These are phyloP conservation scores for Oophaga pumilio DNA, from an alignment of 2,113 vertebrate genomes.

Conservation along the genomic window DNA sequence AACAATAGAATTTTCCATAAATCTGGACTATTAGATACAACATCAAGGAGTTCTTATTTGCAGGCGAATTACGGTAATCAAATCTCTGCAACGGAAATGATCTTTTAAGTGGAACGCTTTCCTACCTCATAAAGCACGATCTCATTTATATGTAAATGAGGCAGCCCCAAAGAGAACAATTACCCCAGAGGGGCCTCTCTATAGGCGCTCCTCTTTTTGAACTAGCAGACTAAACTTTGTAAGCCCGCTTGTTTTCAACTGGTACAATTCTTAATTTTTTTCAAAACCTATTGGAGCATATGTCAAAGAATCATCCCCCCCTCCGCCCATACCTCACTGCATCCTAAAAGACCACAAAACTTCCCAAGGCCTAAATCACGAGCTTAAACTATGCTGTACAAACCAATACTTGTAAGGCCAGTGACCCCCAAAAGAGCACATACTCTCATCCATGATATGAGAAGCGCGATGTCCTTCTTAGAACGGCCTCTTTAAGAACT, in stretches of 20 bases:
- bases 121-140: slow-evolving; percentile 16
- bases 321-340: not conserved
- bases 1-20: not conserved
- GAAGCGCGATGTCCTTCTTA: not conserved
- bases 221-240: slow-evolving; percentile 34
- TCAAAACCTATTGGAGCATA: slow-evolving; percentile 34
- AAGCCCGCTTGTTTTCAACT: slow-evolving; percentile 10
- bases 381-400: not conserved
- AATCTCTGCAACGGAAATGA: not conserved
- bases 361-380: not conserved
- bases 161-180: not conserved
- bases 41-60: not conserved
- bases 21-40: not conserved
- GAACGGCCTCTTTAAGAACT: not conserved
- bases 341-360: not conserved
- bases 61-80: not conserved
- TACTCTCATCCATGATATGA: not conserved
- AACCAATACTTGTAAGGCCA: not conserved
- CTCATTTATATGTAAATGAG: slow-evolving; percentile 50
- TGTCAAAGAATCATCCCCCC: not conserved
- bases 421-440: not conserved
- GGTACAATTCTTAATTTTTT: not conserved
- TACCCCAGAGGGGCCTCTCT: slow-evolving; percentile 37
- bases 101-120: slow-evolving; percentile 20
- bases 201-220: slow-evolving; percentile 40